Conservation (phyloP, 2,113 vertebrate species). For the Hypanus sabinus region DNA sequence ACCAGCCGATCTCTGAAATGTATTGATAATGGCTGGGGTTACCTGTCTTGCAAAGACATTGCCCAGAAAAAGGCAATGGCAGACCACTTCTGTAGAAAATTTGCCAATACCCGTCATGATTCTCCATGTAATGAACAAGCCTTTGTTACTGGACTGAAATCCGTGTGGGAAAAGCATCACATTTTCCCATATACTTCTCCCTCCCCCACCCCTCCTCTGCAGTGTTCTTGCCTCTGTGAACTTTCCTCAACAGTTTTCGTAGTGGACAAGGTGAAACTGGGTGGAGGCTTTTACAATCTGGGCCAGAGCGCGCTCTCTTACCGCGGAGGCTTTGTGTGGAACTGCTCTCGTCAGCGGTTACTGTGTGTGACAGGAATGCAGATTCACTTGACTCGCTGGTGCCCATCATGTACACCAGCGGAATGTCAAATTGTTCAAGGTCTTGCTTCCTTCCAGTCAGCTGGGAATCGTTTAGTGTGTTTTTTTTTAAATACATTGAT, state of each 20-base stretch:
- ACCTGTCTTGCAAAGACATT: too few relatives aligned
- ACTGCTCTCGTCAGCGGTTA: neutral
- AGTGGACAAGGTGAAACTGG: neutral
- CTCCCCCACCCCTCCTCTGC: too few relatives aligned
- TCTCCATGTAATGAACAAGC: too few relatives aligned
- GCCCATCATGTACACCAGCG: neutral
- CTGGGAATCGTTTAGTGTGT: neutral
- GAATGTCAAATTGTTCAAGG: conserved; percentile 11
- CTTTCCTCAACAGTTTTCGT: neutral
- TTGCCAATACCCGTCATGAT: too few relatives aligned
- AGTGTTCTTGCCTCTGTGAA: neutral
- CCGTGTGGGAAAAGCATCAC: neutral
- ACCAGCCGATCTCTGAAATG: too few relatives aligned
- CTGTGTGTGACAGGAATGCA: neutral
- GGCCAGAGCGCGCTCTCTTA: neutral
- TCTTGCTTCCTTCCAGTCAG: neutral
- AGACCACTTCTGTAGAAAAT: too few relatives aligned
- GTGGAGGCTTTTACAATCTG: neutral
- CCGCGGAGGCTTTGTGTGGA: neutral
- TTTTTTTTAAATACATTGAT: neutral
- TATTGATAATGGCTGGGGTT: too few relatives aligned
- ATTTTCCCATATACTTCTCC: neutral
- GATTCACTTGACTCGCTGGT: neutral
- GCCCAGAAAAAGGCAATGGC: too few relatives aligned
- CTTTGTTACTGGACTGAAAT: neutral